A percentile compares a stretch with the other conserved stretches of the same genome.
phyloP scores from a whole-genome alignment of 2,113 vertebrate genomes.

The Probosciger aterrimus region DNA sequence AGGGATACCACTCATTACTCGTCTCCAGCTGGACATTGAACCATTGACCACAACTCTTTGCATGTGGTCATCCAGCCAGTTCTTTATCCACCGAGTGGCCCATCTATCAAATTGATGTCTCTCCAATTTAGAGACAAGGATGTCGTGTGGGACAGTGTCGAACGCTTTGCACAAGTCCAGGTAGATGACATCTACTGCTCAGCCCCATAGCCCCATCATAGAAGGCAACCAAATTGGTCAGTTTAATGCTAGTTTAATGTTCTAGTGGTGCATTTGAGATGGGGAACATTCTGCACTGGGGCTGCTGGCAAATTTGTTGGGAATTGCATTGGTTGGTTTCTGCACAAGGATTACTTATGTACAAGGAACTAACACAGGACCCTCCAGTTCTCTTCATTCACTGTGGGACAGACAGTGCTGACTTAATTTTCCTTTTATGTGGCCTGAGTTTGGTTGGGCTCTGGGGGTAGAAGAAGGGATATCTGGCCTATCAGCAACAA shows the following conservation, averaged over 20 bases:
- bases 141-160: too few species aligned
- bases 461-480: not conserved
- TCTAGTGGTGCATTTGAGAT: not conserved
- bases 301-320: not conserved
- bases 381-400: not conserved
- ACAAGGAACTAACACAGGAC: not conserved
- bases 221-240: not conserved
- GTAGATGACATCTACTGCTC: too few species aligned
- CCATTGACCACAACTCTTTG: too few species aligned
- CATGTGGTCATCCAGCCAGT: too few species aligned
- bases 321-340: not conserved
- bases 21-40: too few species aligned
- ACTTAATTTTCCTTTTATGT: not conserved
- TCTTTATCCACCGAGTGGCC: too few species aligned
- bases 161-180: too few species aligned
- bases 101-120: too few species aligned
- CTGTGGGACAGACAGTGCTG: not conserved
- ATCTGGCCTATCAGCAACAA: not conserved
- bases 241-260: not conserved
- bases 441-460: not conserved
- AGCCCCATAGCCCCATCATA: too few species aligned
- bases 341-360: not conserved
- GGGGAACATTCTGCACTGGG: not conserved
- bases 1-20: too few species aligned
- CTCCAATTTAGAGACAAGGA: too few species aligned